Percentiles rank a stretch among this genome's conserved stretches.
Conservation (phyloP, 2,888 invertebrate genomes). For the Abscondita cerata region DNA sequence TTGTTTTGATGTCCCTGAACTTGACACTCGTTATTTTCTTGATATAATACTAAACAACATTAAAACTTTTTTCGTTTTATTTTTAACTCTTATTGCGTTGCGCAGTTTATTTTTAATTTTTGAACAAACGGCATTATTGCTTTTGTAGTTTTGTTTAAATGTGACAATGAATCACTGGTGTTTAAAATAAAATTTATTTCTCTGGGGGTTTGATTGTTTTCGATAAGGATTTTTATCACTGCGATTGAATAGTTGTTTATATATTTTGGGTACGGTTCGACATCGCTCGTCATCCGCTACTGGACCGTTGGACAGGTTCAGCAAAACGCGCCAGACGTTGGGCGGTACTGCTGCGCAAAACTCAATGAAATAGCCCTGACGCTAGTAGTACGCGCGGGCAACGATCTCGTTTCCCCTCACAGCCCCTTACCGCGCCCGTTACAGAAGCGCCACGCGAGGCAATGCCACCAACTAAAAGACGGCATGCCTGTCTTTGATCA, state of each 20-base stretch:
- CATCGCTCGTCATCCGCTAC: conserved; percentile 11
- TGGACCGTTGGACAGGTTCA: conserved; percentile 48
- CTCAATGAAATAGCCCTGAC: conserved; percentile 54
- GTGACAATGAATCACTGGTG: no score
- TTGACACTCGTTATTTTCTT: conserved; percentile 37
- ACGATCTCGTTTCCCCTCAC: conserved; percentile 50
- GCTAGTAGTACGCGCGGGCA: conserved; percentile 57
- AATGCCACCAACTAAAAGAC: conserved; percentile 49
- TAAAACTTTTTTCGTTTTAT: neutral
- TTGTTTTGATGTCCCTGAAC: conserved; percentile 38
- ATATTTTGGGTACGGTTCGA: conserved; percentile 8
- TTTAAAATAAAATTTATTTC: no score
- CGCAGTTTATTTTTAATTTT: neutral
- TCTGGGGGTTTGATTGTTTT: neutral
- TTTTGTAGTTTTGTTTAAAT: neutral
- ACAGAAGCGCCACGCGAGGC: conserved; percentile 49
- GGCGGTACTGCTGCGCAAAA: conserved; percentile 51
- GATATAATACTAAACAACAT: conserved; percentile 20
- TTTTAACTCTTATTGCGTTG: neutral
- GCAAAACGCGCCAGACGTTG: conserved; percentile 51
- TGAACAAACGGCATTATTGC: no score
- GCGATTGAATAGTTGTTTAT: neutral
- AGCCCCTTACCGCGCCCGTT: conserved; percentile 18
- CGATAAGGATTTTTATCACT: neutral
- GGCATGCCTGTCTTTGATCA: conserved; percentile 47